Evolutionary conservation across 2,888 invertebrate genomes (phyloP).

Genomic region (Trichacis sp.): DNA sequence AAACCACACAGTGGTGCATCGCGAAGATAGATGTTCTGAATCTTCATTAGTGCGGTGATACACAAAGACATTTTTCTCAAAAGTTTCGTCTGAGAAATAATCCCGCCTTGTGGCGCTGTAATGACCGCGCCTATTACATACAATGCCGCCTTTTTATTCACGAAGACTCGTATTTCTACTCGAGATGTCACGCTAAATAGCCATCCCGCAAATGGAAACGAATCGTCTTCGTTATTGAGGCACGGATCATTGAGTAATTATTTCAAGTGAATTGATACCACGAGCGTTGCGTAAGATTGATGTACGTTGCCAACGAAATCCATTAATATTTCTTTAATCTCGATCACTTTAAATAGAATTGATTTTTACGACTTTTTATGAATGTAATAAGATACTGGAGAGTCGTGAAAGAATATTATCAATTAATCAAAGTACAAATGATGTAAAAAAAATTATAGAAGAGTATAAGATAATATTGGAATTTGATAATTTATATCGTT

Average conservation of each 20-base stretch:
- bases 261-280: not conserved
- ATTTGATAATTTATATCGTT: no score
- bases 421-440: no score
- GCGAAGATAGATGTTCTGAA: constrained; percentile 29
- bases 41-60: constrained; percentile 30
- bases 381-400: no score
- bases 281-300: constrained; percentile 5
- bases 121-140: constrained; percentile 7
- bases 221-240: constrained; percentile 18
- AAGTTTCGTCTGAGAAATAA: constrained; percentile 21
- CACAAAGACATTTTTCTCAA: constrained; percentile 22
- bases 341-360: no score
- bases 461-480: no score
- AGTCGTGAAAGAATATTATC: no score
- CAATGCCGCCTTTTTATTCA: not conserved
- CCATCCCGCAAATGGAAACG: constrained; percentile 21
- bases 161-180: not conserved
- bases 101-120: constrained; percentile 6
- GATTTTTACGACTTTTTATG: no score
- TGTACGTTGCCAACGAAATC: no score
- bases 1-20: constrained; percentile 9
- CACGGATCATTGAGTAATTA: constrained; percentile 19
- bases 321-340: no score
- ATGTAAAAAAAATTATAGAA: no score
- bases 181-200: not conserved